These are phyloP conservation scores for Cotesia chilonis DNA, from an alignment of 1,140 invertebrate genomes.

Conservation along the genomic window DNA sequence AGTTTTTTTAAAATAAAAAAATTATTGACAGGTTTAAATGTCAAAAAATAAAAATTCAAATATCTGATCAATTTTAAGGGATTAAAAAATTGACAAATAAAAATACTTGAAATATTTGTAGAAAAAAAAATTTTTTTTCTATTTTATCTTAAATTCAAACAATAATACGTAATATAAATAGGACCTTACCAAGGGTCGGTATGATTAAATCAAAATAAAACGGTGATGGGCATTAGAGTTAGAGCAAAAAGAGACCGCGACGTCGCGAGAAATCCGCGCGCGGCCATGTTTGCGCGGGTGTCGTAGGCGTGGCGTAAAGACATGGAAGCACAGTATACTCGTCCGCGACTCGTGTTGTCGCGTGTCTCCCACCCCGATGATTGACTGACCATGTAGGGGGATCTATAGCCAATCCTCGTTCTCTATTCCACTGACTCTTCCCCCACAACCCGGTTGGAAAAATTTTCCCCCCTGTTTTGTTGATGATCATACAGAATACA, in stretches of 20 bases:
- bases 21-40: too few species aligned
- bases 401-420: constrained; percentile 21
- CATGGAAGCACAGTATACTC: constrained; percentile 28
- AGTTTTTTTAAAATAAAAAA: too few species aligned
- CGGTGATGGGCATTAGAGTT: background rate
- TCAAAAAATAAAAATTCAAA: too few species aligned
- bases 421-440: constrained; percentile 10
- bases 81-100: too few species aligned
- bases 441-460: background rate
- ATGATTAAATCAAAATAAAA: background rate
- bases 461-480: constrained; percentile 15
- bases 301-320: constrained; percentile 58
- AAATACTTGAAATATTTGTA: too few species aligned
- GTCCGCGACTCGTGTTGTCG: constrained; percentile 26
- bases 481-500: constrained; percentile 39
- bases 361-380: constrained; percentile 44
- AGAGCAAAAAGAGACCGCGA: constrained; percentile 33
- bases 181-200: background rate
- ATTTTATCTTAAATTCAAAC: too few species aligned
- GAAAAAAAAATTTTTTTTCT: too few species aligned
- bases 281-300: constrained; percentile 66
- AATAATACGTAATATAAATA: too few species aligned
- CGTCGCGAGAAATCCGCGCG: constrained; percentile 42
- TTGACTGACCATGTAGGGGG: constrained; percentile 17
- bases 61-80: too few species aligned